Base-by-base conservation (phyloP, 1,140 invertebrate genomes). In the Charaxes varanes region DNA sequence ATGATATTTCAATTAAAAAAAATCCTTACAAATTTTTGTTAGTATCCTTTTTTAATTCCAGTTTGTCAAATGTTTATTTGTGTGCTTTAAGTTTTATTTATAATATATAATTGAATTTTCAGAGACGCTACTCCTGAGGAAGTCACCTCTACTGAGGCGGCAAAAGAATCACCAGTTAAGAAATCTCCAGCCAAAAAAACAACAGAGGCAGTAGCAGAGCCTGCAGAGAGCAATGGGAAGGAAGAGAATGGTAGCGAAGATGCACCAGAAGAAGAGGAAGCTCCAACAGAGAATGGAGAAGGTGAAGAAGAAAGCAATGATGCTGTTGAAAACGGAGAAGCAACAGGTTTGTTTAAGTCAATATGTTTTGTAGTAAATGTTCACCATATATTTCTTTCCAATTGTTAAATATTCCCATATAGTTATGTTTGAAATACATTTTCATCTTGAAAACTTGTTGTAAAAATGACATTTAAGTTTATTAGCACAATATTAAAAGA, bases 291-390 rank as follows among this genome's bases (percentile, higher is more conserved):
- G 62, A 87, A 87, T 18, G 74, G 81, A 4, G 70, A 80, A 23
- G 85, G 85, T 7, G 69, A 73, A 10, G 64, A 77, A 27, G 85
- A 86, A 27, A 88, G 88, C 62, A 85, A 82, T 41, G 87, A 89
- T 60, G 85, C 87, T 34, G 85, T 86, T 36, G 88, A 89, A 52
- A 89, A 89, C 52, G 88, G 88, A 19, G 85, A 87, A 48, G 85
- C 84, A 18, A 86, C 84, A 80, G 86, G 86, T 86, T 66, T 60
- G 42, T 64, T 30, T n/a, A n/a, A n/a, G n/a, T n/a, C n/a, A n/a
- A n/a, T n/a, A n/a, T n/a, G n/a, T n/a, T n/a, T n/a, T 11, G n/a
- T n/a, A n/a, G n/a, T n/a, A n/a, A n/a, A n/a, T n/a, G n/a, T n/a
- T n/a, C n/a, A n/a, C n/a, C 19, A 8, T 7, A 23, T 0, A 23